Base-by-base conservation (phyloP, 2,113 vertebrate species). In the Microcebus murinus region DNA sequence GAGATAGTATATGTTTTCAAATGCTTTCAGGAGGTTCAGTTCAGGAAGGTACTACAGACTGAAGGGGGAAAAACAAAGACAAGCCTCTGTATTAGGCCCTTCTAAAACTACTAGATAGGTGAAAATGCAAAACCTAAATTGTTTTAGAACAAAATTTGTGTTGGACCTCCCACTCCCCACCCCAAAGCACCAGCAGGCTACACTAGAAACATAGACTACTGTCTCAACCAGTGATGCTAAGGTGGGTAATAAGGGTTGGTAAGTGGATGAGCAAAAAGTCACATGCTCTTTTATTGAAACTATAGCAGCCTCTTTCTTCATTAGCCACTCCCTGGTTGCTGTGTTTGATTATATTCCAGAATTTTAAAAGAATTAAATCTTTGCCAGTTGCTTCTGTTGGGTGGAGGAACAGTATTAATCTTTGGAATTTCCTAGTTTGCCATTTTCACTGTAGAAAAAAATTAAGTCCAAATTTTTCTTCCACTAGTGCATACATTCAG, bases 191-290 rank as follows among this genome's bases (percentile, higher is more conserved):
- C 8, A 18, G 1, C 4, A 68, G 7, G 14, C 0, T 20, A 1
- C 11, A 57, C 2, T 25, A n/a, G 45, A 55, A 80, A 52, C 3
- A 8, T 27, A 8, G 20, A 27, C 6, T n/a, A 15, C 1, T 2
- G 0, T 14, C 23, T 21, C 27, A 23, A 2, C 1, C 1, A 8
- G 10, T 42, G 25, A 45, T 50, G 12, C 10, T 6, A 42, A 61
- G 18, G 8, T 42, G 15, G 27, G 4, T 23, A 52, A 34, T 61
- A 11, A 10, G n/a, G 7, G 18, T 25, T 63, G 5, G n/a, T 52
- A 42, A 8, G 0, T 25, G 9, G 1, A 4, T 21, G n/a, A 39
- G 4, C 34, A 63, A 52, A 63, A 29, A 1, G 5, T 65, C 23
- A 20, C 67, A 2, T 39, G 67, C 9, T 39, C 39, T 85, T 74